Percentiles rank a stretch among this genome's conserved stretches.
These are phyloP conservation scores for Drosophila ezoana DNA, from an alignment of 2,888 invertebrate species.

Conservation along the genomic window DNA sequence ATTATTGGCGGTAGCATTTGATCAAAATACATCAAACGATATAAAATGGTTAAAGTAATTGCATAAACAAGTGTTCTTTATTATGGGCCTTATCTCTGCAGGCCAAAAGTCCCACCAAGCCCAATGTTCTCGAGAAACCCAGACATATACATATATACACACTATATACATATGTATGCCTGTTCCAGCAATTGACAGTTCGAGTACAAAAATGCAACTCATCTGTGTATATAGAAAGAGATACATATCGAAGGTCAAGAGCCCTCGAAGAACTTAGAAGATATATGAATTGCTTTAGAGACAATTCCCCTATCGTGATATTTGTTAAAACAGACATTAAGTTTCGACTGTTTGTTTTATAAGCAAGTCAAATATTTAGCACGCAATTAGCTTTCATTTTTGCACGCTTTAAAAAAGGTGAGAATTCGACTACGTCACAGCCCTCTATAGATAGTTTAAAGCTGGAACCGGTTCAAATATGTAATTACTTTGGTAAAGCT, in stretches of 20 bases:
- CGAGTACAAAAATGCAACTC: background rate
- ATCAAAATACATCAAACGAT: constrained; percentile 1
- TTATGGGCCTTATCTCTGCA: background rate
- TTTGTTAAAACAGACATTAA: background rate
- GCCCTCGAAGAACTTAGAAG: too few relatives aligned
- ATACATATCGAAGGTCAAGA: too few relatives aligned
- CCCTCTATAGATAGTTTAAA: background rate
- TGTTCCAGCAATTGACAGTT: too few relatives aligned
- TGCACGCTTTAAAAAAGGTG: background rate
- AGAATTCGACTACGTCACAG: background rate
- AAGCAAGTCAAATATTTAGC: constrained; percentile 20
- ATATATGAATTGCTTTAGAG: too few relatives aligned
- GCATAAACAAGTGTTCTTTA: background rate
- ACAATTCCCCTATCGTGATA: background rate
- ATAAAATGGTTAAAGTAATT: background rate
- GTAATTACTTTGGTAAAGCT: background rate
- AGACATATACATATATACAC: background rate
- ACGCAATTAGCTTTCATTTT: constrained; percentile 25
- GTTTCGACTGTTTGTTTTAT: constrained; percentile 1
- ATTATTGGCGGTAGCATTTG: constrained; percentile 2
- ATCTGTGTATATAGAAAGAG: background rate
- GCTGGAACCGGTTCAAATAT: background rate
- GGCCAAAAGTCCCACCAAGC: background rate
- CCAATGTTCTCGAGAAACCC: background rate
- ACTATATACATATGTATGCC: too few relatives aligned